These are phyloP conservation scores for Philhelius pedissequus DNA, from an alignment of 2,888 invertebrate genomes.

Conservation along the genomic window DNA sequence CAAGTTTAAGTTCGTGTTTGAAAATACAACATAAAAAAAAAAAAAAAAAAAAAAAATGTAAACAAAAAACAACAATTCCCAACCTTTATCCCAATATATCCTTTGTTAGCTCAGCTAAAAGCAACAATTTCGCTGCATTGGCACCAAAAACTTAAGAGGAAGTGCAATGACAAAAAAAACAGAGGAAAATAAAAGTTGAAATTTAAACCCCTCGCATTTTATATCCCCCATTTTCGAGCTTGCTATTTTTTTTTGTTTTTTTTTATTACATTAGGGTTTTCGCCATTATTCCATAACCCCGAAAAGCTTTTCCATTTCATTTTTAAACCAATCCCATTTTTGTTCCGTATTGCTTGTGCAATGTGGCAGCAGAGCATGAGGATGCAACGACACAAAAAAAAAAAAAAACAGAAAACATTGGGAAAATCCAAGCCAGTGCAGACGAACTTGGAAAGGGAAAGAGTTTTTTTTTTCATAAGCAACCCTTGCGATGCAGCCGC, in stretches of 20 bases:
- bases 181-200: neutral
- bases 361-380: conserved; percentile 5
- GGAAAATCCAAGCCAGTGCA: conserved; percentile 47
- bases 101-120: conserved; percentile 54
- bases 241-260: neutral
- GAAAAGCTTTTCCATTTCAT: conserved; percentile 69
- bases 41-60: neutral
- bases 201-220: neutral
- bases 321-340: conserved; percentile 68
- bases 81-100: conserved; percentile 6
- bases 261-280: conserved; percentile 67
- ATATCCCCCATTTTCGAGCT: neutral
- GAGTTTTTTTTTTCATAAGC: neutral
- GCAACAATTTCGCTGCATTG: conserved; percentile 67
- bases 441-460: conserved; percentile 47
- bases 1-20: conserved; percentile 68
- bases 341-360: neutral
- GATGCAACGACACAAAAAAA: conserved; percentile 5
- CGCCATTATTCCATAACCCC: conserved; percentile 69
- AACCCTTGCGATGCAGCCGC: conserved; percentile 56
- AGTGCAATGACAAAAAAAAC: conserved; percentile 57
- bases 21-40: conserved; percentile 51
- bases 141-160: conserved; percentile 60
- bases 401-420: neutral
- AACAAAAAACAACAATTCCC: neutral